phyloP scores from a whole-genome alignment of 2,113 vertebrate genomes.

The Columbina picui region DNA sequence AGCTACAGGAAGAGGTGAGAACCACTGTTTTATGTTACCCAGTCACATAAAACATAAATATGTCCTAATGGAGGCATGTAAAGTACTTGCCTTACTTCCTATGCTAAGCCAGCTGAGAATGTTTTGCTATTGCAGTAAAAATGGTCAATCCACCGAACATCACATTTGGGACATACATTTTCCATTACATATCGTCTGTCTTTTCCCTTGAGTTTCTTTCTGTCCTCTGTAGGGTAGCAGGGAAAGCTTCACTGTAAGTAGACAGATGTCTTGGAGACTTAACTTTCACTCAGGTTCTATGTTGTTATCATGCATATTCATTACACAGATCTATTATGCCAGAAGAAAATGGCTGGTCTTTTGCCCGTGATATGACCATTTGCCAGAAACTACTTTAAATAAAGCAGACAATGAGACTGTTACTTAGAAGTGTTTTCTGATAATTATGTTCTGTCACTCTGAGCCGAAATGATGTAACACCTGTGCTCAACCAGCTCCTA shows the following conservation, averaged over 20 bases:
- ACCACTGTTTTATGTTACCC: neutral
- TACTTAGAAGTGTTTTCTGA: slow-evolving; percentile 23
- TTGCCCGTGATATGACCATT: neutral
- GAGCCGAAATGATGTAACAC: neutral
- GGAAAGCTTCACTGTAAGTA: neutral
- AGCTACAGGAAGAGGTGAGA: slow-evolving; percentile 11
- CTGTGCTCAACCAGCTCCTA: neutral
- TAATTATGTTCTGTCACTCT: neutral
- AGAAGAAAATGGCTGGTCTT: neutral
- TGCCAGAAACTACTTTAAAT: neutral
- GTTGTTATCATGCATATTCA: neutral
- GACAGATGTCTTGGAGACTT: neutral
- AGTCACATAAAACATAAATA: slow-evolving; percentile 22
- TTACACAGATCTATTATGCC: neutral
- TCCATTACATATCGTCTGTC: neutral
- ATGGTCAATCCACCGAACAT: neutral
- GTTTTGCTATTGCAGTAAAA: neutral
- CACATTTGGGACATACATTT: neutral
- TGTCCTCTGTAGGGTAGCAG: neutral
- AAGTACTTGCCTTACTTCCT: neutral
- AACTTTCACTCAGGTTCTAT: neutral
- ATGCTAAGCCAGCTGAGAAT: neutral
- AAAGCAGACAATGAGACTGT: neutral
- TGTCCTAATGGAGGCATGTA: neutral
- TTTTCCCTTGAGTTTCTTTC: neutral